These are phyloP conservation scores for Timandra comae DNA, from an alignment of 2,888 invertebrate genomes.

Conservation along the genomic window DNA sequence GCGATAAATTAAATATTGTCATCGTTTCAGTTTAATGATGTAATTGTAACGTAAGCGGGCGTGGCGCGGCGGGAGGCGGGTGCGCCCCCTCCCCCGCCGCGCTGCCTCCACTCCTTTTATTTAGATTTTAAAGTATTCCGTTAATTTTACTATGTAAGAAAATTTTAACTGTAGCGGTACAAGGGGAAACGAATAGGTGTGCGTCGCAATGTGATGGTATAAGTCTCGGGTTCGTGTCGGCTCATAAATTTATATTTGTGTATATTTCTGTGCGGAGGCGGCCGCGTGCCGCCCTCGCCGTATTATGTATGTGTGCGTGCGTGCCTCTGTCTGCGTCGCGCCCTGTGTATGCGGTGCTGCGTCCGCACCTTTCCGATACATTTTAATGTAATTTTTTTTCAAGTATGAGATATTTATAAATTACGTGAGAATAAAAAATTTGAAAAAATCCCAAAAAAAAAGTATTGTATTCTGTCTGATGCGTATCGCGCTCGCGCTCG, in stretches of 20 bases:
- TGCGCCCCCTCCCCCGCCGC: constrained; percentile 16
- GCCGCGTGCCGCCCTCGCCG: constrained; percentile 9
- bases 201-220: constrained; percentile 65
- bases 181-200: constrained; percentile 65
- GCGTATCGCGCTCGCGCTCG: constrained; percentile 22
- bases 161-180: constrained; percentile 68
- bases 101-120: constrained; percentile 51
- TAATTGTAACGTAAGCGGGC: constrained; percentile 37
- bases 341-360: constrained; percentile 22
- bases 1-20: constrained; percentile 75
- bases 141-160: constrained; percentile 74
- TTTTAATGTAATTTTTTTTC: constrained; percentile 74
- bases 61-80: constrained; percentile 26
- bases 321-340: constrained; percentile 19
- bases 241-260: constrained; percentile 56
- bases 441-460: constrained; percentile 54
- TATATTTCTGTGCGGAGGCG: constrained; percentile 30
- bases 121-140: constrained; percentile 76
- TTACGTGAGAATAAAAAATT: constrained; percentile 68
- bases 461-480: constrained; percentile 48
- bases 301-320: constrained; percentile 36
- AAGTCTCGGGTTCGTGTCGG: constrained; percentile 50
- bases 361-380: constrained; percentile 43
- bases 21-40: constrained; percentile 71
- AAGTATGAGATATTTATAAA: constrained; percentile 75